These are phyloP conservation scores for Dinoponera quadriceps DNA, from an alignment of 1,140 invertebrate species.

Conservation along the genomic window DNA sequence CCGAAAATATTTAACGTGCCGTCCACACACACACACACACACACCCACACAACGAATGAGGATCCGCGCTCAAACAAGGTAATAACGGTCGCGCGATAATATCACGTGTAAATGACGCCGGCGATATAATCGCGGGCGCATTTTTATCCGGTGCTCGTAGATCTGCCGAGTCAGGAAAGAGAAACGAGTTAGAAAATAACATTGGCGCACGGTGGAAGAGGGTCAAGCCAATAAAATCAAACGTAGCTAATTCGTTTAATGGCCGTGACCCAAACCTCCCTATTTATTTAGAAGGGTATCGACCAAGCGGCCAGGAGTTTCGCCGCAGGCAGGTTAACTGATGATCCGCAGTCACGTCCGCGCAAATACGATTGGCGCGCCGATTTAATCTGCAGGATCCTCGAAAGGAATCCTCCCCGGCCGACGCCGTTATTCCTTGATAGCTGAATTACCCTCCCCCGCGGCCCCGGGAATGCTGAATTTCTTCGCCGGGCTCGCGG, in stretches of 20 bases:
- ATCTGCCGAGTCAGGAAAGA: slow-evolving; percentile 17
- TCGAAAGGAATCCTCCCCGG: slow-evolving; percentile 67
- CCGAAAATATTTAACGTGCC: slow-evolving; percentile 20
- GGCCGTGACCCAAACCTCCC: slow-evolving; percentile 74
- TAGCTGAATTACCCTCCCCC: slow-evolving; percentile 20
- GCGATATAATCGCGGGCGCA: slow-evolving; percentile 4
- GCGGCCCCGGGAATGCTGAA: slow-evolving; percentile 11
- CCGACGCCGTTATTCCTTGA: slow-evolving; percentile 47
- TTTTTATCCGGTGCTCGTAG: slow-evolving; percentile 49
- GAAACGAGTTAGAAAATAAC: slow-evolving; percentile 37
- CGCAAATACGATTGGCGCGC: slow-evolving; percentile 75
- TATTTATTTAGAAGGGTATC: slow-evolving; percentile 80
- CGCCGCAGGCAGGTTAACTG: slow-evolving; percentile 69
- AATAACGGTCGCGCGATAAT: slow-evolving; percentile 5
- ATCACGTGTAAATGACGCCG: slow-evolving; percentile 21
- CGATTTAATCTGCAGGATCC: slow-evolving; percentile 73
- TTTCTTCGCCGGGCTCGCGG: slow-evolving; percentile 33
- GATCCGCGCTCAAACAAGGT: not conserved
- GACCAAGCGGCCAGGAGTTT: slow-evolving; percentile 58
- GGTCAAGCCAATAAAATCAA: slow-evolving; percentile 78
- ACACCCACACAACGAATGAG: not conserved
- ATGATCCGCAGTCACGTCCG: slow-evolving; percentile 79
- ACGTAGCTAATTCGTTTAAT: slow-evolving; percentile 80
- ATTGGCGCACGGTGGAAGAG: slow-evolving; percentile 20
- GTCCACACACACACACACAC: too few relatives aligned